These are phyloP conservation scores for Sphaerophoria taeniata DNA, from an alignment of 2,888 invertebrate species.

Conservation along the genomic window DNA sequence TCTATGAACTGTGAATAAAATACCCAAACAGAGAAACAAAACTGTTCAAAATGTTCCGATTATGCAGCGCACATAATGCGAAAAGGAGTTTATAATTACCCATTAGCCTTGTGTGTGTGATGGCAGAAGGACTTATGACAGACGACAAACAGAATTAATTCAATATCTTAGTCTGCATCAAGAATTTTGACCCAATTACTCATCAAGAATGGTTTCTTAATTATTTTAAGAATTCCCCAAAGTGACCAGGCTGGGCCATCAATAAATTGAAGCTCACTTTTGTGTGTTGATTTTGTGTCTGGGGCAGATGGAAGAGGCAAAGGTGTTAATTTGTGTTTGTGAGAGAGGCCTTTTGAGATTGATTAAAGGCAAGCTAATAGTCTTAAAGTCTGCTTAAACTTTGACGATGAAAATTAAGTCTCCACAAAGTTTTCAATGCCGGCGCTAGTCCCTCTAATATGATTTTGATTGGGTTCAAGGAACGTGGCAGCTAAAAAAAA, in stretches of 20 bases:
- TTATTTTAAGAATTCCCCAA: constrained; percentile 47
- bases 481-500: too few species aligned
- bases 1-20: constrained; percentile 26
- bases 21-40: constrained; percentile 14
- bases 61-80: neutral
- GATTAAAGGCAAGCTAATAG: neutral
- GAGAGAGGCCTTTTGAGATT: neutral
- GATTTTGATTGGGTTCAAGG: too few species aligned
- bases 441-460: too few species aligned
- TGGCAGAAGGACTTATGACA: neutral
- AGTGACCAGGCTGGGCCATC: neutral
- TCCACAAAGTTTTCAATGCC: too few species aligned
- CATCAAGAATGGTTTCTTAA: constrained; percentile 45
- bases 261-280: neutral
- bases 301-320: neutral
- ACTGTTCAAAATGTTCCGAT: constrained; percentile 21
- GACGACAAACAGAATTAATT: constrained; percentile 38
- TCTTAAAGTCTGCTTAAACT: too few species aligned
- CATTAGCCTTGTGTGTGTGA: neutral
- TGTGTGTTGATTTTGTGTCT: constrained; percentile 3
- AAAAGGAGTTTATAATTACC: neutral
- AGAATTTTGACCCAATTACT: constrained; percentile 39
- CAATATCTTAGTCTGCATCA: neutral
- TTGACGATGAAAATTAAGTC: too few species aligned
- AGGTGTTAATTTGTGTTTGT: neutral